Evolutionary conservation across 2,113 vertebrate genomes (phyloP).

Genomic region (zebrafish (Danio rerio)): GRCz12tu NC_133198.1:14942501-14943000

Average conservation of each 20-base stretch:
- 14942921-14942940: conserved; percentile 16
- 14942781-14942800: conserved; percentile 45
- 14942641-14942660: too few relatives aligned
- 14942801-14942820: conserved; percentile 43
- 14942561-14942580: conserved; percentile 10
- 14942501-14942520: neutral
- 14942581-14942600: neutral
- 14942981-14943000: neutral
- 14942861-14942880: conserved; percentile 19
- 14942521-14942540: neutral
- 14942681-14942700: conserved; percentile 33
- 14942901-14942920: conserved; percentile 34
- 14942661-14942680: neutral
- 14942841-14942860: conserved; percentile 18
- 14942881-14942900: conserved; percentile 22
- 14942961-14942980: neutral
- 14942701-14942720: conserved; percentile 15
- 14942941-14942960: neutral
- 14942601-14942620: conserved; percentile 20
- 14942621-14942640: conserved; percentile 8
- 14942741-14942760: conserved; percentile 43
- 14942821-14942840: conserved; percentile 25
- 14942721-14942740: conserved; percentile 30
- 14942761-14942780: conserved; percentile 28
- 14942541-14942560: neutral